phyloP scores from a whole-genome alignment of 1,140 invertebrate species.

The Cotesia chilonis region DNA sequence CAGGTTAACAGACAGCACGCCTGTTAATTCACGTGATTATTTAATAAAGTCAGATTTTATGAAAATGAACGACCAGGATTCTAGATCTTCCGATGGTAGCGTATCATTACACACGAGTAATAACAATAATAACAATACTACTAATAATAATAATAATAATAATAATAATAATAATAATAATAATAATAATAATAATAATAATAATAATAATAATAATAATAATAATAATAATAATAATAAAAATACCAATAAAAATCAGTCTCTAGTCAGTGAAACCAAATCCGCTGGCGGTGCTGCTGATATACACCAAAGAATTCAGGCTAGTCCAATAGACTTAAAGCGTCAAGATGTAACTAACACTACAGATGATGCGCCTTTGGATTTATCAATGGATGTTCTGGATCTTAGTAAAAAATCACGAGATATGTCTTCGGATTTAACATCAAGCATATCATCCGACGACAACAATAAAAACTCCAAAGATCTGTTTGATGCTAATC shows the following conservation, averaged over 20 bases:
- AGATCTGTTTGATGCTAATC: slow-evolving; percentile 63
- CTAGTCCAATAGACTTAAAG: slow-evolving; percentile 57
- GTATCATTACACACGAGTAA: slow-evolving; percentile 37
- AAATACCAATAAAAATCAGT: not conserved
- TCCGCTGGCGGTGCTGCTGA: slow-evolving; percentile 38
- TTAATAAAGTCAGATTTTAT: slow-evolving; percentile 18
- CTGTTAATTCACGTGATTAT: slow-evolving; percentile 25
- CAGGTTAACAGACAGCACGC: slow-evolving; percentile 25
- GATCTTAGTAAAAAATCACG: slow-evolving; percentile 84
- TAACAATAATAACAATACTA: too few species aligned
- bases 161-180: too few species aligned
- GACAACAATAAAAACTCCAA: slow-evolving; percentile 44
- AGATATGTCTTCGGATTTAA: slow-evolving; percentile 44
- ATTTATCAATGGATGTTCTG: slow-evolving; percentile 83
- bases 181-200: too few species aligned
- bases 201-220: too few species aligned
- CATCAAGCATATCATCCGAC: not conserved
- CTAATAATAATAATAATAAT: too few species aligned
- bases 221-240: too few species aligned
- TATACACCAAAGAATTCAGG: slow-evolving; percentile 59
- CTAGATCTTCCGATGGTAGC: slow-evolving; percentile 52
- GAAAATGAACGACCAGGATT: slow-evolving; percentile 51
- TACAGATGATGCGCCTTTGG: slow-evolving; percentile 73
- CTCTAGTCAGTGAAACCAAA: slow-evolving; percentile 64
- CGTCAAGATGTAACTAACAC: slow-evolving; percentile 29